These are phyloP conservation scores for Bombus waltoni DNA, from an alignment of 1,140 invertebrate genomes.

Conservation along the genomic window DNA sequence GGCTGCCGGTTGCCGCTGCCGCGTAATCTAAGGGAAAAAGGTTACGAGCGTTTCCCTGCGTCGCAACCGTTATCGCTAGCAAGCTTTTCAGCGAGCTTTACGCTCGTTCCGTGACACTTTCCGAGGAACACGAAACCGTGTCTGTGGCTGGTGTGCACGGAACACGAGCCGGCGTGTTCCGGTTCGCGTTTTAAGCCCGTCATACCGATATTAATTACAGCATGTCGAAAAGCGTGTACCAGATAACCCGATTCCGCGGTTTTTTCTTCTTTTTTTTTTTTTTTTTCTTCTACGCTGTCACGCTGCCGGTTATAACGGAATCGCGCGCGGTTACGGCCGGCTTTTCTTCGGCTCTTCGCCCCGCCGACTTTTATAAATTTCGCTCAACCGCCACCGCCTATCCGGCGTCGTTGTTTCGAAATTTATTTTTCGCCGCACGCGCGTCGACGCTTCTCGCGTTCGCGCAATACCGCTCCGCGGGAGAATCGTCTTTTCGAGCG, in stretches of 20 bases:
- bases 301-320: slow-evolving; percentile 14
- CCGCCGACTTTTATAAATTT: slow-evolving; percentile 5
- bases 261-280: neutral
- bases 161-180: slow-evolving; percentile 45
- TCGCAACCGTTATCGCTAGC: slow-evolving; percentile 72
- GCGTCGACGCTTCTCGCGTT: neutral
- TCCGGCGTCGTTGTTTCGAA: neutral
- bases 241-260: slow-evolving; percentile 23
- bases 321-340: neutral
- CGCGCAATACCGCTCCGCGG: neutral
- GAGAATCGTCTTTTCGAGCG: slow-evolving; percentile 11
- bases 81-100: slow-evolving; percentile 79
- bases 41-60: neutral
- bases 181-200: slow-evolving; percentile 23
- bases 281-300: neutral
- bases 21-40: slow-evolving; percentile 35
- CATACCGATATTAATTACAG: slow-evolving; percentile 62
- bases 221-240: slow-evolving; percentile 66
- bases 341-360: slow-evolving; percentile 1
- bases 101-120: slow-evolving; percentile 78
- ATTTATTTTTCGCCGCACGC: slow-evolving; percentile 8
- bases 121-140: slow-evolving; percentile 73
- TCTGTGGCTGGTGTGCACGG: neutral
- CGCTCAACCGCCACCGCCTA: neutral
- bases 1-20: slow-evolving; percentile 1